A percentile compares a stretch with the other conserved stretches of the same genome.
Conservation (phyloP, 2,797 vertebrate genomes). For the Darevskia mixta region DNA sequence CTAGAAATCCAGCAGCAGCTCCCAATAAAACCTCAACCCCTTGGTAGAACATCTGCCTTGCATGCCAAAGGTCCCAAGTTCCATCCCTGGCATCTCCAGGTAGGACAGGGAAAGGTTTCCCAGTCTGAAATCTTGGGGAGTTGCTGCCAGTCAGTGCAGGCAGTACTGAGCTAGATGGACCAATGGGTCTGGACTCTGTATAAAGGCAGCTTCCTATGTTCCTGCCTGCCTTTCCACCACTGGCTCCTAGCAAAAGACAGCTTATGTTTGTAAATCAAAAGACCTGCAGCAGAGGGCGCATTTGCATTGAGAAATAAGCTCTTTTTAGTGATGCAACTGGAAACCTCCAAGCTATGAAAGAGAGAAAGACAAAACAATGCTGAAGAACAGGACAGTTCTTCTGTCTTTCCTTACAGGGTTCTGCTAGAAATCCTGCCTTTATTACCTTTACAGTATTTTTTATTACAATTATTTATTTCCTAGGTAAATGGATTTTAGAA, state of each 20-base stretch:
- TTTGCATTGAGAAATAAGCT: neutral
- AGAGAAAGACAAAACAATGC: neutral
- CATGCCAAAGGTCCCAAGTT: too few species aligned
- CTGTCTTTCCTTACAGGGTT: neutral
- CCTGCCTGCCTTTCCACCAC: neutral
- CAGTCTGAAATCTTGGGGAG: too few species aligned
- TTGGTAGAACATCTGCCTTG: too few species aligned
- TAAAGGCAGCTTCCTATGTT: too few species aligned
- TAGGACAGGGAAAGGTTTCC: too few species aligned
- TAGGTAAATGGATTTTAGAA: too few species aligned
- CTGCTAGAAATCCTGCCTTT: neutral
- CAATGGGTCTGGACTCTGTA: too few species aligned
- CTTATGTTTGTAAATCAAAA: neutral
- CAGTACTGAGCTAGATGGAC: too few species aligned
- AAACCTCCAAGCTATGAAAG: neutral
- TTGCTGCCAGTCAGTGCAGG: too few species aligned
- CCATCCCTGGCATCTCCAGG: too few species aligned
- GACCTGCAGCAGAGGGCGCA: constrained; percentile 1
- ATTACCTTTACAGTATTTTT: too few species aligned
- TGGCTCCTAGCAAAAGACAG: neutral
- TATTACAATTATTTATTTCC: neutral
- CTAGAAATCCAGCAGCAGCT: neutral
- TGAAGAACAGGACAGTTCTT: neutral
- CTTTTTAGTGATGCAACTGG: neutral
- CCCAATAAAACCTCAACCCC: neutral